Percentiles rank a stretch among this genome's conserved stretches.
Conservation (phyloP, 2,797 vertebrate species). For the Sebastes trivittatus region DNA sequence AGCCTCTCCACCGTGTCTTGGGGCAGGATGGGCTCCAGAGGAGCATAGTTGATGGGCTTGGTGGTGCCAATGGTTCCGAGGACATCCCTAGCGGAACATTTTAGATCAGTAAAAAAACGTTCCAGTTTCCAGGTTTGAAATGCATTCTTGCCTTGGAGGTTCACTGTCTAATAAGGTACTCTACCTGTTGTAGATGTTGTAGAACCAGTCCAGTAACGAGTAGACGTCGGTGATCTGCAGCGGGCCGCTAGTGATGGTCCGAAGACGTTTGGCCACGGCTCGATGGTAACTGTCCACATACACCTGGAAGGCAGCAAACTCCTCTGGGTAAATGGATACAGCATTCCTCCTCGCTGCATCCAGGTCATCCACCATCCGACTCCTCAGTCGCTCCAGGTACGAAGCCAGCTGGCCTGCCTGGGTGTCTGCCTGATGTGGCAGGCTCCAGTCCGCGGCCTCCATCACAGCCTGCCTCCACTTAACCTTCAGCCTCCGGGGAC, state of each 20-base stretch:
- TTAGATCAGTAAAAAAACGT: not conserved
- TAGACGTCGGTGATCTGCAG: constrained; percentile 90
- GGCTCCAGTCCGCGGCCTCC: constrained; percentile 84
- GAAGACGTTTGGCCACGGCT: constrained; percentile 86
- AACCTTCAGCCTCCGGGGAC: constrained; percentile 80
- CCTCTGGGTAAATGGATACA: constrained; percentile 89
- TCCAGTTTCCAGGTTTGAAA: not conserved
- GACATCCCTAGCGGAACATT: constrained; percentile 84
- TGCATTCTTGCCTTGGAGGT: not conserved
- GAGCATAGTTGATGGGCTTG: constrained; percentile 80
- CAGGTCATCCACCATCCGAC: constrained; percentile 87
- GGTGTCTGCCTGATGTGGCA: constrained; percentile 84
- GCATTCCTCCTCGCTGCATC: constrained; percentile 86
- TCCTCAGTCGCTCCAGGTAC: constrained; percentile 85
- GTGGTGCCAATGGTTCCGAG: constrained; percentile 86
- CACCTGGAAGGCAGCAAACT: constrained; percentile 87
- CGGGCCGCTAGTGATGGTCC: constrained; percentile 76
- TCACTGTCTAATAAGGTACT: not conserved
- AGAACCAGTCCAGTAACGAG: constrained; percentile 92
- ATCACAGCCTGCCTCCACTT: constrained; percentile 89
- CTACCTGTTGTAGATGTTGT: constrained; percentile 93
- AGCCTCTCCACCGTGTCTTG: constrained; percentile 84
- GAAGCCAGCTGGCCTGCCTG: constrained; percentile 83
- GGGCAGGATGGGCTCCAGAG: constrained; percentile 87
- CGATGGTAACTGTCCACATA: constrained; percentile 91